Conservation (phyloP, 2,888 invertebrate species). For the Carabus problematicus region DNA sequence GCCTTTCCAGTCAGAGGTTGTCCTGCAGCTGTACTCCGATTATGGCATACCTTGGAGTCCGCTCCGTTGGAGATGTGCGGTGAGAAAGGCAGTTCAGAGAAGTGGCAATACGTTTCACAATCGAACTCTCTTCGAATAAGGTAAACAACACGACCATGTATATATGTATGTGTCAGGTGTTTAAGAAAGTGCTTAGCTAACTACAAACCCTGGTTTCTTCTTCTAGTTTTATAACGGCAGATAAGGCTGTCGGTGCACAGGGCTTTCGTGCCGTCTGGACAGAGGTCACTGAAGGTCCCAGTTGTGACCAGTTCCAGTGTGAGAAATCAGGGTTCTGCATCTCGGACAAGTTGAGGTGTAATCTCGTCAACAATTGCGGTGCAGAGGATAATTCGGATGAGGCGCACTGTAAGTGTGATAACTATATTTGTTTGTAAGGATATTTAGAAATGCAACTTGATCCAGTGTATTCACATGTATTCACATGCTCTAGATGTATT, state of each 20-base stretch:
- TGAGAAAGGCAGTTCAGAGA: constrained; percentile 75
- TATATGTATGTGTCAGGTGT: no score
- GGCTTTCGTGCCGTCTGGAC: constrained; percentile 97
- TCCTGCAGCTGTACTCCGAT: constrained; percentile 87
- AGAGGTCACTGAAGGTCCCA: constrained; percentile 76
- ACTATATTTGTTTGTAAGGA: not conserved
- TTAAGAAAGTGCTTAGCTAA: not conserved
- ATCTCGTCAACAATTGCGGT: constrained; percentile 86
- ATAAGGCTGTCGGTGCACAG: constrained; percentile 91
- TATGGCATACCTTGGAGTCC: constrained; percentile 84
- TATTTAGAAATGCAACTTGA: not conserved
- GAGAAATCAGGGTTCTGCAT: constrained; percentile 79
- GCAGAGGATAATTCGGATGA: constrained; percentile 77
- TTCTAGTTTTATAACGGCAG: constrained; percentile 89
- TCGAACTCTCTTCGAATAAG: constrained; percentile 87
- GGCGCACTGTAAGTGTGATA: constrained; percentile 78
- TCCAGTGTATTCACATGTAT: not conserved
- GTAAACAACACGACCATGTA: constrained; percentile 63
- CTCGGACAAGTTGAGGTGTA: constrained; percentile 77
- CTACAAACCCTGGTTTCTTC: not conserved
- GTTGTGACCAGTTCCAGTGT: constrained; percentile 77
- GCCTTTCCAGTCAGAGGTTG: constrained; percentile 78
- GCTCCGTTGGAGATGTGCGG: constrained; percentile 90
- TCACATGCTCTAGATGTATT: not conserved
- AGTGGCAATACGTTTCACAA: constrained; percentile 86